Conservation (phyloP, 2,113 vertebrate genomes). For the Gracilinanus agilis region DNA sequence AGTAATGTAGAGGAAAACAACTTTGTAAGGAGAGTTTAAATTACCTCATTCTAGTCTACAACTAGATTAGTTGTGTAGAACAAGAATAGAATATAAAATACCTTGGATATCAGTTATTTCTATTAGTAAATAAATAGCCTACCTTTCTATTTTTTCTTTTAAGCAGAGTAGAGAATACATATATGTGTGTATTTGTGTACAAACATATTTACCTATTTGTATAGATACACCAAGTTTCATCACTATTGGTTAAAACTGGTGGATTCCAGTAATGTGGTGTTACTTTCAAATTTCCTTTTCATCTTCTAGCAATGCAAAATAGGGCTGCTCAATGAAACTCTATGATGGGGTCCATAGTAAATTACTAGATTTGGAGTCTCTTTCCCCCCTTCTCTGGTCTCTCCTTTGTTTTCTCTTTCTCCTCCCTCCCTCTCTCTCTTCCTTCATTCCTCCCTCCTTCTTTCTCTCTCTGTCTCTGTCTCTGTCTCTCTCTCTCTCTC, state of each 20-base stretch:
- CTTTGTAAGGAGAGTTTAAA: neutral
- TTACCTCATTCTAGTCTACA: neutral
- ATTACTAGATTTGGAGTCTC: neutral
- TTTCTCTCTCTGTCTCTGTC: neutral
- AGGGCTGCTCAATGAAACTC: neutral
- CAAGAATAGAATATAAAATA: neutral
- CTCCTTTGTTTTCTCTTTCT: neutral
- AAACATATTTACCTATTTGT: too few species aligned
- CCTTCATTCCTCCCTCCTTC: neutral
- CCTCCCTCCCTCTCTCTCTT: neutral
- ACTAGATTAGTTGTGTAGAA: neutral
- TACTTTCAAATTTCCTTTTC: neutral
- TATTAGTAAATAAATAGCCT: neutral
- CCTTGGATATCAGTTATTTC: neutral
- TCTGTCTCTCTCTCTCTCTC: neutral
- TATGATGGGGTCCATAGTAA: neutral
- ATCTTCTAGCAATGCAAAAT: neutral
- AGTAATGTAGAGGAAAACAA: neutral
- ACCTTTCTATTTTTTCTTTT: neutral
- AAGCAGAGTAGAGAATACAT: neutral
- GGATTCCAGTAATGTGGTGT: neutral
- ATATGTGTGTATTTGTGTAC: too few species aligned
- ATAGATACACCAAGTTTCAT: neutral
- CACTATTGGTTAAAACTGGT: neutral
- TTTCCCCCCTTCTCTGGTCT: neutral